These are phyloP conservation scores for Notocelia uddmanniana DNA, from an alignment of 2,888 invertebrate genomes.

Conservation along the genomic window DNA sequence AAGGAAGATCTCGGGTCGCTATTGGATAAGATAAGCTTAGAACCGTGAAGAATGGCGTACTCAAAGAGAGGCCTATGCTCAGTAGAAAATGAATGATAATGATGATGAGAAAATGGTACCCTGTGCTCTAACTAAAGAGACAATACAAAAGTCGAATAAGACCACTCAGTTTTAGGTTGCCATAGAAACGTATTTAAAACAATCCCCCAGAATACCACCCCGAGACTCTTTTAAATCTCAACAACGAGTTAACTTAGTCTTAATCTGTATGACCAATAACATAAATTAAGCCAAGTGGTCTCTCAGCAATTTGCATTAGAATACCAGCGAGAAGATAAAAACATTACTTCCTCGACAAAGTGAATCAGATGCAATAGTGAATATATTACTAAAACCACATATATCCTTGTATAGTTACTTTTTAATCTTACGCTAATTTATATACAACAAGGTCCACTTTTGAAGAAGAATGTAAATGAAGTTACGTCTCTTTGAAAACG, in stretches of 20 bases:
- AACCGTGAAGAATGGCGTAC: too few species aligned
- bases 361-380: slow-evolving; percentile 42
- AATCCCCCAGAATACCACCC: slow-evolving; percentile 4
- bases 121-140: too few species aligned
- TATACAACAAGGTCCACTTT: background rate
- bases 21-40: too few species aligned
- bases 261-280: slow-evolving; percentile 46
- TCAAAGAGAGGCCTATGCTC: too few species aligned
- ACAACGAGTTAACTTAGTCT: slow-evolving; percentile 43
- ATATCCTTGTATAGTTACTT: background rate
- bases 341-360: slow-evolving; percentile 45
- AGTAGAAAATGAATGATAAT: too few species aligned
- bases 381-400: background rate
- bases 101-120: too few species aligned
- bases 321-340: slow-evolving; percentile 44
- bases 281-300: slow-evolving; percentile 45
- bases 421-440: background rate
- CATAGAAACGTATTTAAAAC: background rate
- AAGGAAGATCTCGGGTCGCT: too few species aligned
- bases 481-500: background rate
- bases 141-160: background rate
- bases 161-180: background rate
- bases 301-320: slow-evolving; percentile 44
- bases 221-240: slow-evolving; percentile 35
- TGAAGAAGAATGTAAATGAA: background rate